Evolutionary conservation across 2,888 invertebrate genomes (phyloP), one percentile per base, ranked within the genome.

Genomic region (Lydus trimaculatus): DNA sequence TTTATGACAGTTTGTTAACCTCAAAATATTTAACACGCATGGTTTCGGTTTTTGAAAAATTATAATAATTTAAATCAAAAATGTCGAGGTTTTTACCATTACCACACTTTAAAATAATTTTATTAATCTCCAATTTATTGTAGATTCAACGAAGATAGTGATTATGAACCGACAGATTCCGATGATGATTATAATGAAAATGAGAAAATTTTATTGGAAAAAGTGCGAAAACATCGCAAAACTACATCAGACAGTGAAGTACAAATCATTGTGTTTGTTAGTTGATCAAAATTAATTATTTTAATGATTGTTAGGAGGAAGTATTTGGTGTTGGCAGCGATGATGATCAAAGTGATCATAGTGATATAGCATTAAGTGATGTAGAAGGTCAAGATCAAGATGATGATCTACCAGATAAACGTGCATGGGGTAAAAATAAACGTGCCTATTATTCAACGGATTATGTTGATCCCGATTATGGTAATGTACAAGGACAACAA

Each of bases 361-460:
- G 85, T 60, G 85, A 85, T 13, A 83, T 87, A 67, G 90, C 91
- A 7, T 88, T 91, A 68, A 91, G 91, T 84, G 96, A 96, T 84
- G 89, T 95, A 11, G 95, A 95, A 82, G 92, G 91, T 0, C 90
- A 91, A 74, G 88, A 89, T 71, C 87, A 88, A 31, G 90, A 91
- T 78, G 90, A 90, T 82, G 90, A 91, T 79, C 86, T 95, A 72
- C 95, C 95, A 0, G 90, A 95, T 83, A 88, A 90, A 2, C 92
- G 92, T 85, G 95, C 96, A 23, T 97, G 97, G 97, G 97, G 97
- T 59, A 92, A 91, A 80, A 92, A 91, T 75, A 93, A 92, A 78
- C 89, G 87, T 68, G 88, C 89, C 39, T 98, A 91, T 83, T 97
- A 96, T 85, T 91, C 93, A 63, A 94, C 96, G 0, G 96, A 97